phyloP scores from a whole-genome alignment of 2,797 vertebrate species.

The Calcarius lapponicus region DNA sequence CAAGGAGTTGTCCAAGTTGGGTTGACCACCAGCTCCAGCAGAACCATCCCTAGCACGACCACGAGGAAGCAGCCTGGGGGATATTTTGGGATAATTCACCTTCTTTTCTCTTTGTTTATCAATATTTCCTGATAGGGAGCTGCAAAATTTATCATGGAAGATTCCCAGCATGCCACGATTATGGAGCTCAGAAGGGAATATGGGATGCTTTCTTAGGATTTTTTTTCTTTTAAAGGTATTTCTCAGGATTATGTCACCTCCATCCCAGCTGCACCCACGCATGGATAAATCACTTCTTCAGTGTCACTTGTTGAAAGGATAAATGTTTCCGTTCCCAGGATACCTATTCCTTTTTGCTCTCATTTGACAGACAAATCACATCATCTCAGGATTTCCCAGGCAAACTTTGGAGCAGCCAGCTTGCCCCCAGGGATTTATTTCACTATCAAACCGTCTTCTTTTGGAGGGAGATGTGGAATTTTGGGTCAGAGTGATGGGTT shows the following conservation, averaged over 20 bases:
- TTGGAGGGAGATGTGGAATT: background rate
- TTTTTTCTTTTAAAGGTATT: background rate
- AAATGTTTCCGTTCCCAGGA: constrained; percentile 44
- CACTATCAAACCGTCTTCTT: background rate
- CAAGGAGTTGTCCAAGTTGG: background rate
- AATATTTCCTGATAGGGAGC: background rate
- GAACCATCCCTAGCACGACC: background rate
- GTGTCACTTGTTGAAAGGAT: constrained; percentile 59
- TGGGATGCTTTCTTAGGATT: background rate
- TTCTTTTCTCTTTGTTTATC: background rate
- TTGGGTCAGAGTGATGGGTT: background rate
- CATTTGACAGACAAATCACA: constrained; percentile 52
- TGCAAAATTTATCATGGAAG: background rate
- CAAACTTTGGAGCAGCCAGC: constrained; percentile 38
- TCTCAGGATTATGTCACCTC: constrained; percentile 19
- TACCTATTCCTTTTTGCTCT: constrained; percentile 65
- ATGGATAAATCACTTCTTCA: constrained; percentile 50
- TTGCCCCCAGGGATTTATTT: constrained; percentile 41
- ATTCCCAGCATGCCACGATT: background rate
- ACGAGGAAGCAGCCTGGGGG: accelerated
- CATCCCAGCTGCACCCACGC: background rate
- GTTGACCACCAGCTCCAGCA: background rate
- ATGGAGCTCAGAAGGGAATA: background rate
- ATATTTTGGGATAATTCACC: background rate
- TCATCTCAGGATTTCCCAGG: background rate